phyloP scores from a whole-genome alignment of 2,113 vertebrate species.

The Lophochroa leadbeateri region DNA sequence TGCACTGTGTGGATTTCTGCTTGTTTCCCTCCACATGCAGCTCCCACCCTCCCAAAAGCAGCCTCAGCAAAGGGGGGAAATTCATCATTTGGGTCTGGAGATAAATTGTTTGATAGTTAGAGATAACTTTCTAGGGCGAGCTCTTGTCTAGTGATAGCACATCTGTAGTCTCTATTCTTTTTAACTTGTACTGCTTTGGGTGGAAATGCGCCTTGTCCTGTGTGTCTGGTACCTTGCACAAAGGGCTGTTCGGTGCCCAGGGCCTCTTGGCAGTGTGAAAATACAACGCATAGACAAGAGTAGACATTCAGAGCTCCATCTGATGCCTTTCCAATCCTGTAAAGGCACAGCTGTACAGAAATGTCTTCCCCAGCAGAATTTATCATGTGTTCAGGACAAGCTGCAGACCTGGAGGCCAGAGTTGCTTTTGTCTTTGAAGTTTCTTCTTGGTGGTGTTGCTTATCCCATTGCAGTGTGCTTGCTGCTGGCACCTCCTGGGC shows the following conservation, averaged over 20 bases:
- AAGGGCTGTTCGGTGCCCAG: background rate
- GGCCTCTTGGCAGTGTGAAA: background rate
- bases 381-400: background rate
- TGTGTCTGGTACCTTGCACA: background rate
- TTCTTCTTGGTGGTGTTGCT: background rate
- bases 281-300: background rate
- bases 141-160: fast-evolving
- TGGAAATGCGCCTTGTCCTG: background rate
- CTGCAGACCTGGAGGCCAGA: background rate
- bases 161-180: background rate
- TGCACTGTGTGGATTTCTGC: background rate
- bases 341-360: background rate
- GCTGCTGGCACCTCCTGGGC: background rate
- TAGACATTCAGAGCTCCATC: background rate
- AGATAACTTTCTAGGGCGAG: background rate
- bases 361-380: background rate
- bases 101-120: background rate
- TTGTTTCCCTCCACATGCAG: background rate
- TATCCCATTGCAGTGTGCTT: fast-evolving
- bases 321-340: background rate
- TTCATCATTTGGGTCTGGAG: background rate
- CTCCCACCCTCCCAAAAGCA: background rate
- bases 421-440: background rate
- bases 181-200: background rate
- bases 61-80: background rate